These are phyloP conservation scores for Leptestheria dahalacensis DNA, from an alignment of 1,140 invertebrate genomes.

Conservation along the genomic window DNA sequence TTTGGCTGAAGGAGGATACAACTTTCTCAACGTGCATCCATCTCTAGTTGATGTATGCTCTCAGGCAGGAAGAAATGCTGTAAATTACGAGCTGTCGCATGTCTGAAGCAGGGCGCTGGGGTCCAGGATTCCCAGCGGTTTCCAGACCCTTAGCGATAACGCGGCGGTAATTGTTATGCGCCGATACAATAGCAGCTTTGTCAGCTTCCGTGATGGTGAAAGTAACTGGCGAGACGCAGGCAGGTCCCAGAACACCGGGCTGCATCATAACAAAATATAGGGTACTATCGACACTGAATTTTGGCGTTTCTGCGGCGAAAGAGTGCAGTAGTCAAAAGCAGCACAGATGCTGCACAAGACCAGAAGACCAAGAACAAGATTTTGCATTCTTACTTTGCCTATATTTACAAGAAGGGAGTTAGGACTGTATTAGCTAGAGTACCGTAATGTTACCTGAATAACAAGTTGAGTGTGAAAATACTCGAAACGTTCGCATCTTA, in stretches of 20 bases:
- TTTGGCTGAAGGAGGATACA: no score
- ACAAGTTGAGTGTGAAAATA: no score
- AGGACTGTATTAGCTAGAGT: no score
- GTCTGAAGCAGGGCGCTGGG: slow-evolving; percentile 52
- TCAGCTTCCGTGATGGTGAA: slow-evolving; percentile 1
- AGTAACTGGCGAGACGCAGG: neutral
- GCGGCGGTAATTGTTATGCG: slow-evolving; percentile 61
- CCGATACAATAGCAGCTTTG: slow-evolving; percentile 28
- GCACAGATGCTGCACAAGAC: neutral
- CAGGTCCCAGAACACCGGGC: neutral
- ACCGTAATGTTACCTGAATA: no score
- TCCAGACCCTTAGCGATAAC: slow-evolving; percentile 60
- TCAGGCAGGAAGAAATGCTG: slow-evolving; percentile 35
- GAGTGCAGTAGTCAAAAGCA: slow-evolving; percentile 4
- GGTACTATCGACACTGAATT: neutral
- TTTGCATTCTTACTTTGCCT: neutral
- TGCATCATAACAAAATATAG: neutral
- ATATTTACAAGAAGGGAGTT: no score
- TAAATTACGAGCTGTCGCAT: slow-evolving; percentile 30
- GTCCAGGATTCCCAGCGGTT: slow-evolving; percentile 34
- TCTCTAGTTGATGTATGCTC: no score
- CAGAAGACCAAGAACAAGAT: neutral
- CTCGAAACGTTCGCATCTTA: no score
- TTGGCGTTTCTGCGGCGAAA: neutral
- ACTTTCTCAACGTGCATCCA: slow-evolving; percentile 38